These are phyloP conservation scores for Acanthurus tractus DNA, from an alignment of 2,797 vertebrate species.

Conservation along the genomic window DNA sequence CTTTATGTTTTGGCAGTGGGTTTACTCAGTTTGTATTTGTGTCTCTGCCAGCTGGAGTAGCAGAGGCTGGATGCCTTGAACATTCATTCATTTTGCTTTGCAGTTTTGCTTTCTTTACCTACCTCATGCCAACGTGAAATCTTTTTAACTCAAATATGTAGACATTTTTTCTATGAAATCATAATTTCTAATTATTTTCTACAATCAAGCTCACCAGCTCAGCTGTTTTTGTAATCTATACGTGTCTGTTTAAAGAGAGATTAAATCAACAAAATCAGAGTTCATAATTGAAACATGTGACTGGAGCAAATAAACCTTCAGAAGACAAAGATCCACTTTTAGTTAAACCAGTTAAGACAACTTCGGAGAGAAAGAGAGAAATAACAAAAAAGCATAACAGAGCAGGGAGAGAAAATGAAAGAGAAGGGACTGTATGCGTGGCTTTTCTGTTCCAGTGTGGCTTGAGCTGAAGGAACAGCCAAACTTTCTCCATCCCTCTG, in stretches of 20 bases:
- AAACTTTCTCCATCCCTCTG: slow-evolving; percentile 60
- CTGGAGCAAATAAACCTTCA: background rate
- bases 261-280: background rate
- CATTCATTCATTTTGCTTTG: too few species aligned
- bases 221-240: background rate
- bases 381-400: background rate
- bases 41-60: too few species aligned
- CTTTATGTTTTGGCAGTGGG: too few species aligned
- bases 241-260: background rate
- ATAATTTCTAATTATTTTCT: background rate
- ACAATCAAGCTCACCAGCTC: too few species aligned
- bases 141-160: background rate
- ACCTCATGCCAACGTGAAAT: too few species aligned
- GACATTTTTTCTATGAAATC: background rate
- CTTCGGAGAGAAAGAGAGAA: background rate
- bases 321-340: slow-evolving; percentile 2
- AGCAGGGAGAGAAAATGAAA: slow-evolving; percentile 16
- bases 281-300: background rate
- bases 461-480: slow-evolving; percentile 60
- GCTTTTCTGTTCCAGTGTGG: slow-evolving; percentile 60
- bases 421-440: slow-evolving; percentile 61
- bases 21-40: too few species aligned
- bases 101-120: too few species aligned
- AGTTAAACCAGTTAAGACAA: slow-evolving; percentile 6
- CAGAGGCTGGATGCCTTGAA: too few species aligned